Evolutionary conservation across 2,888 invertebrate species (phyloP).

Genomic region (Ormyrus pomaceus): DNA sequence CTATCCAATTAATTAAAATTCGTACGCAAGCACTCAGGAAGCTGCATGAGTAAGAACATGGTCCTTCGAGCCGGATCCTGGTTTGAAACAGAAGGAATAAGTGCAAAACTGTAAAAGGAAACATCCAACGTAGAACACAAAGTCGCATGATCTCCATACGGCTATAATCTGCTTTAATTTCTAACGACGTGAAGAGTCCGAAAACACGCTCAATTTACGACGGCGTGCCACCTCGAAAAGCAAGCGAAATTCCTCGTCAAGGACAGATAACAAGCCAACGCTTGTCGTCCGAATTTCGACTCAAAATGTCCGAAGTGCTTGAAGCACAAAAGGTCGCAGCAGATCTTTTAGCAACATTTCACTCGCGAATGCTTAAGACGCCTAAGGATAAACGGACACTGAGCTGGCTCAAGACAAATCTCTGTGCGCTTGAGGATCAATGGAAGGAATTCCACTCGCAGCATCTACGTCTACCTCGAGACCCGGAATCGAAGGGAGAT

Average conservation of each 20-base stretch:
- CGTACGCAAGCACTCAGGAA: conserved; percentile 7
- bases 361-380: neutral
- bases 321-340: neutral
- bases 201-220: no score
- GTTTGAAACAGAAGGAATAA: no score
- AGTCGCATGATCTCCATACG: no score
- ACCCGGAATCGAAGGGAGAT: neutral
- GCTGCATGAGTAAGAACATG: conserved; percentile 1
- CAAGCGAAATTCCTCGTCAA: no score
- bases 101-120: neutral
- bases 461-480: neutral
- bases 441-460: neutral
- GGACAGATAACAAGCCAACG: no score
- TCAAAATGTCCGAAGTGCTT: neutral
- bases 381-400: neutral
- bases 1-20: neutral
- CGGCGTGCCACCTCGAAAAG: no score
- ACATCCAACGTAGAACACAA: neutral
- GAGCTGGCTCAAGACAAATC: neutral
- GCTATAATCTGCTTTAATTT: no score
- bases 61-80: no score
- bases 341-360: neutral
- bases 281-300: neutral
- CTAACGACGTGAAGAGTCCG: no score
- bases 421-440: neutral